Conservation (phyloP, 1,140 invertebrate genomes). For the Phymorhynchus buccinoides region DNA sequence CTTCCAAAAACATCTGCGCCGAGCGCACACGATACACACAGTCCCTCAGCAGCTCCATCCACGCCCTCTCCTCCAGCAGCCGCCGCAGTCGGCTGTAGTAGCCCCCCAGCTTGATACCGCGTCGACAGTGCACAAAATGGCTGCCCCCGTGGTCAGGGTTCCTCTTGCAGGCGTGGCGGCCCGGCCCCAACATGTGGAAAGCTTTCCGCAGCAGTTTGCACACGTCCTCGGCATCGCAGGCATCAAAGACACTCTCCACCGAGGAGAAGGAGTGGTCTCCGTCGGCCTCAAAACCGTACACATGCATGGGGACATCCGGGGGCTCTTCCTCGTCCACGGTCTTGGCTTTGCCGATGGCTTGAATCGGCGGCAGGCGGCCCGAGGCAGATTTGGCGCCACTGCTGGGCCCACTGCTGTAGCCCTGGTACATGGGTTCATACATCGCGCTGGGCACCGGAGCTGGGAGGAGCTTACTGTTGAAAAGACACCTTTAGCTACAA, state of each 20-base stretch:
- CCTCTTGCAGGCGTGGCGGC: slow-evolving; percentile 61
- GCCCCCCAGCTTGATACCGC: slow-evolving; percentile 52
- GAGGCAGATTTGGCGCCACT: too few relatives aligned
- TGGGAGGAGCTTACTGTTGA: neutral
- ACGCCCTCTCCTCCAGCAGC: slow-evolving; percentile 63
- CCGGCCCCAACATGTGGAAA: slow-evolving; percentile 65
- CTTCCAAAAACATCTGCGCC: slow-evolving; percentile 62
- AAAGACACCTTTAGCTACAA: too few relatives aligned
- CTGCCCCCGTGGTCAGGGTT: slow-evolving; percentile 61
- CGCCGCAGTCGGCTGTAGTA: slow-evolving; percentile 62
- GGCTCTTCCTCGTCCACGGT: slow-evolving; percentile 57
- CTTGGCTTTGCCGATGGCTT: slow-evolving; percentile 52
- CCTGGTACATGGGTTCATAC: slow-evolving; percentile 45
- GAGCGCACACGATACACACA: slow-evolving; percentile 61
- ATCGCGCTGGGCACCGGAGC: slow-evolving; percentile 6
- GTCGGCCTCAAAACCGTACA: slow-evolving; percentile 51
- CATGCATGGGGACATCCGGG: slow-evolving; percentile 49
- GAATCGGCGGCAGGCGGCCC: slow-evolving; percentile 52
- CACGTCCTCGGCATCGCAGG: slow-evolving; percentile 61
- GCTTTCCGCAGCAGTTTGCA: slow-evolving; percentile 57
- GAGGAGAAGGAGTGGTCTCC: slow-evolving; percentile 50
- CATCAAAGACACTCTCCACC: slow-evolving; percentile 58
- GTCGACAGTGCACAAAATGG: slow-evolving; percentile 66
- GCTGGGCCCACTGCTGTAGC: slow-evolving; percentile 34
- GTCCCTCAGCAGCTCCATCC: slow-evolving; percentile 67